phyloP scores from a whole-genome alignment of 2,888 invertebrate genomes.

The Pyrochroa serraticornis region DNA sequence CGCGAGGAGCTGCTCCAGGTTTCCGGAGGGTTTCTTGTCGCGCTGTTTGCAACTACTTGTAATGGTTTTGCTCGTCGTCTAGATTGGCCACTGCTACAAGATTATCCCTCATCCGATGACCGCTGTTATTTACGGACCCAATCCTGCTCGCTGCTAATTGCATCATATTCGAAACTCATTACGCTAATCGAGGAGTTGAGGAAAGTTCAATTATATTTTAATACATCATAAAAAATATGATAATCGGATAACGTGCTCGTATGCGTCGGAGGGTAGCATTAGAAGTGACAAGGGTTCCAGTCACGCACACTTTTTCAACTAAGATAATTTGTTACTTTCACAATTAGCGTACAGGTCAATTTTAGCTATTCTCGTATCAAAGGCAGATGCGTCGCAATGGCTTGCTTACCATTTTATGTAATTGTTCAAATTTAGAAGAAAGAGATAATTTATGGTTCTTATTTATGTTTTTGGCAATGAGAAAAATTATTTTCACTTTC shows the following conservation, averaged over 20 bases:
- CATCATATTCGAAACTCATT: constrained; percentile 11
- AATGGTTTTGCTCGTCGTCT: constrained; percentile 46
- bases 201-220: constrained; percentile 11
- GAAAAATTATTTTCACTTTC: no score
- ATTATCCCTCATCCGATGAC: constrained; percentile 25
- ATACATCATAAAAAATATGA: constrained; percentile 5
- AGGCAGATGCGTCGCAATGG: no score
- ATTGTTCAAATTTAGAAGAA: no score
- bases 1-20: constrained; percentile 34
- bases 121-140: constrained; percentile 37
- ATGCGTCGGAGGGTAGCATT: neutral
- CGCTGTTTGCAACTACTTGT: constrained; percentile 40
- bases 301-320: constrained; percentile 1
- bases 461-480: no score
- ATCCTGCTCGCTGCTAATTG: neutral
- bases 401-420: no score
- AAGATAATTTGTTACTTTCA: constrained; percentile 5
- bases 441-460: no score
- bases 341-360: constrained; percentile 2
- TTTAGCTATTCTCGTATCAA: neutral
- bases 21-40: constrained; percentile 44
- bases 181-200: constrained; percentile 10
- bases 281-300: constrained; percentile 1
- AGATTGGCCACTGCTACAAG: constrained; percentile 41
- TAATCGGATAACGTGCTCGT: neutral